phyloP scores from a whole-genome alignment of 1,140 invertebrate genomes.

The Piezodorus guildinii region DNA sequence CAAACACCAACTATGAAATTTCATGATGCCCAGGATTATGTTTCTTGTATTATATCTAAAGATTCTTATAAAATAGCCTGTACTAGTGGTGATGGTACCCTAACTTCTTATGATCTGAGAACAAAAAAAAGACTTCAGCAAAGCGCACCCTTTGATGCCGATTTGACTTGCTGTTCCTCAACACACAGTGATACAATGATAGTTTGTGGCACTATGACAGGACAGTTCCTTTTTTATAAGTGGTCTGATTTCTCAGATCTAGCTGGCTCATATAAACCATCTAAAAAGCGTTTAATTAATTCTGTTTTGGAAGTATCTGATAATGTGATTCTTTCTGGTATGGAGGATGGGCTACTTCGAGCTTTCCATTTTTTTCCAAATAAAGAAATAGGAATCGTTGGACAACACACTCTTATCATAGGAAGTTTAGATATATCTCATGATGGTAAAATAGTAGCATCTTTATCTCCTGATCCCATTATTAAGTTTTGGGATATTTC shows the following conservation, averaged over 20 bases:
- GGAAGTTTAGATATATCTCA: constrained; percentile 3
- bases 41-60: constrained; percentile 8
- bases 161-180: constrained; percentile 2
- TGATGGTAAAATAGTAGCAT: not conserved
- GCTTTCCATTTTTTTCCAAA: constrained; percentile 7
- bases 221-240: constrained; percentile 1
- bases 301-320: constrained; percentile 5
- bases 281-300: not conserved
- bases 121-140: not conserved
- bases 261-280: not conserved
- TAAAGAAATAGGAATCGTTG: not conserved
- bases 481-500: constrained; percentile 10
- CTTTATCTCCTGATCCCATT: not conserved
- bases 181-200: not conserved
- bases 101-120: not conserved
- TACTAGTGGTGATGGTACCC: constrained; percentile 10
- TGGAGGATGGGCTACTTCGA: not conserved
- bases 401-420: not conserved
- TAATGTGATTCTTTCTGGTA: not conserved
- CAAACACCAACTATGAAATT: not conserved
- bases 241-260: not conserved
- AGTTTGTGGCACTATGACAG: constrained; percentile 1
- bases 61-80: constrained; percentile 6
- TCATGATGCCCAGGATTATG: not conserved
- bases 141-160: not conserved